These are phyloP conservation scores for Brachyrhaphis roseni DNA, from an alignment of 2,797 vertebrate species.

Conservation along the genomic window DNA sequence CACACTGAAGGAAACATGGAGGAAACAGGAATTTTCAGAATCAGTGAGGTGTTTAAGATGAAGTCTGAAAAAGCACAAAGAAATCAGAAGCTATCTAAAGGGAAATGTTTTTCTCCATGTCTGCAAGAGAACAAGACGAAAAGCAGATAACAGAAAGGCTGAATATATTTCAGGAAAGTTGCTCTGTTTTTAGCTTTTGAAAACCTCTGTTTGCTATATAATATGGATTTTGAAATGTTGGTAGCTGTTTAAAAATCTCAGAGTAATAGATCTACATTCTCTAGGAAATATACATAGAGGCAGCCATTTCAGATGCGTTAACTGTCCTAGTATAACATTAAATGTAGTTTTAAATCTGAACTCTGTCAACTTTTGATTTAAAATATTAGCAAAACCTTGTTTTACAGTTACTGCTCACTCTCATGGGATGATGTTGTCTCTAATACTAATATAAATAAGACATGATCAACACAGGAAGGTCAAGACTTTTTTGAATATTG, in stretches of 20 bases:
- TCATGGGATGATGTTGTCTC: background rate
- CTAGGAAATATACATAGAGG: background rate
- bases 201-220: background rate
- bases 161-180: background rate
- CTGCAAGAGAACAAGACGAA: background rate
- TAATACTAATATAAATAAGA: background rate
- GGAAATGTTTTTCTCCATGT: background rate
- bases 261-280: background rate
- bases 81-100: background rate
- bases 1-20: constrained; percentile 83
- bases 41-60: background rate
- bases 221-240: background rate
- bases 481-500: background rate
- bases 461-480: background rate
- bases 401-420: background rate
- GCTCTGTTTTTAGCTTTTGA: background rate
- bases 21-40: constrained; percentile 9
- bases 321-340: background rate
- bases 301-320: background rate
- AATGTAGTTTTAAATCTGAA: background rate
- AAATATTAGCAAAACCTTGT: background rate
- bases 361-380: background rate
- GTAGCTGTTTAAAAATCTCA: background rate
- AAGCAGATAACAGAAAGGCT: too few relatives aligned
- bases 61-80: background rate